Base-by-base conservation (phyloP, 1,140 invertebrate species). In the Megathymus violae region DNA sequence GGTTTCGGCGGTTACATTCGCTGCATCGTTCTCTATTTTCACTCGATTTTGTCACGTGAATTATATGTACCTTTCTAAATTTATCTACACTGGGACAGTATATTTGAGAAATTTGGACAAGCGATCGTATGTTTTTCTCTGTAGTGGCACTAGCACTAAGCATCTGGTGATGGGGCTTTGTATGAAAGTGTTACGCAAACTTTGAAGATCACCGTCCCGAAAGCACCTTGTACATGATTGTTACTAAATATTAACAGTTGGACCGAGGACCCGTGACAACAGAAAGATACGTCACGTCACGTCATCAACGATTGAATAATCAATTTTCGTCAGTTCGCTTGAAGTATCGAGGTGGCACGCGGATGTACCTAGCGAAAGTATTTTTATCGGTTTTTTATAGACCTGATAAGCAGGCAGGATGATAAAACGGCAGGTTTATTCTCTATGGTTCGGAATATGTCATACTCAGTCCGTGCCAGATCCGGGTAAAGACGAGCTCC, bases 81-180 rank as follows among this genome's bases (percentile, higher is more conserved):
- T 43, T 1, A 10, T 43, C 5, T 9, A 22, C 19, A 46, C 43
- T 11, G 43, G 43, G 43, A 22, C 44, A 27, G n/a, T n/a, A 47
- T 4, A 2, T 27, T 47, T 11, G 44, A 25, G 19, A 46, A 22
- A 27, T 47, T 46, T 52, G 31, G 17, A n/a, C 36, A 16, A 22
- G 34, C 13, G 19, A 54, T 38, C 15, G 22, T 43, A 17, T 44
- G n/a, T 58, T 44, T 38, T 7, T 59, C 46, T 66, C 46, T 69
- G 69, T 73, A 74, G 79, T 82, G 78, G 79, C 80, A 88, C 78
- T 79, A 74, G 85, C 81, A 85, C 83, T 76, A 75, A 73, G 69
- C 70, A 78, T 74, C 60, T 80, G 85, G 83, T 86, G 84, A 74
- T 70, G 85, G 85, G 82, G 82, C 82, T 85, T 77, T 62, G 65